These are phyloP conservation scores for Nephrotoma guestfalica DNA, from an alignment of 2,888 invertebrate genomes.

Conservation along the genomic window DNA sequence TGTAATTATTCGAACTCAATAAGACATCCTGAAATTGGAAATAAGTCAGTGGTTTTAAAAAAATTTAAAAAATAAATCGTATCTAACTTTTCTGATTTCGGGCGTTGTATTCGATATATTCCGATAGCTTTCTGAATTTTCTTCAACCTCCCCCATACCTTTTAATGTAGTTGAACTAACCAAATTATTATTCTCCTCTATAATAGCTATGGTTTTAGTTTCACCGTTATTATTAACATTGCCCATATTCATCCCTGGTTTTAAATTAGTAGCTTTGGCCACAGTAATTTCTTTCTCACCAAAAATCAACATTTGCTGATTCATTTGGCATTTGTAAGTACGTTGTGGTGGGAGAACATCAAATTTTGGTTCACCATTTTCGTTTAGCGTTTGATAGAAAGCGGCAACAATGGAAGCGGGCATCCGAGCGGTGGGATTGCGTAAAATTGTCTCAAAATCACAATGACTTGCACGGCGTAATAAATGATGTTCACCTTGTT, in stretches of 20 bases:
- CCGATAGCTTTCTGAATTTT: background rate
- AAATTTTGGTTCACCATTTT: conserved; percentile 9
- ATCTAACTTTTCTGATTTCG: background rate
- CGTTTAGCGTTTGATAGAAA: conserved; percentile 11
- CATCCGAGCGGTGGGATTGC: conserved; percentile 1
- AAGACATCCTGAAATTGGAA: background rate
- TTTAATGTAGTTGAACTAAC: background rate
- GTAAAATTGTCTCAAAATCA: conserved; percentile 9
- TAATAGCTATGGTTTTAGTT: background rate
- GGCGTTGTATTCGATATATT: background rate
- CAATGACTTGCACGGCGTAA: conserved; percentile 8
- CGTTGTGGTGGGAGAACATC: conserved; percentile 10
- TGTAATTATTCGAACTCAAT: background rate
- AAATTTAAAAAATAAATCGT: background rate
- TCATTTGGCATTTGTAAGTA: conserved; percentile 10
- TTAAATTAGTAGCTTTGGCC: background rate
- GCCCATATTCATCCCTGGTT: background rate
- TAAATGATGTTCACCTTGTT: conserved; percentile 16
- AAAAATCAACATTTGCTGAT: conserved; percentile 1
- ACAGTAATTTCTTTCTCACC: background rate
- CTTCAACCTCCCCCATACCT: conserved; percentile 7
- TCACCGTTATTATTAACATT: background rate
- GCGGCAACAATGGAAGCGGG: conserved; percentile 11
- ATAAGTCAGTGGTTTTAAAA: background rate
- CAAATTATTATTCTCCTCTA: background rate